Base-by-base conservation (phyloP, 1,140 invertebrate species). In the Batillaria attramentaria region DNA sequence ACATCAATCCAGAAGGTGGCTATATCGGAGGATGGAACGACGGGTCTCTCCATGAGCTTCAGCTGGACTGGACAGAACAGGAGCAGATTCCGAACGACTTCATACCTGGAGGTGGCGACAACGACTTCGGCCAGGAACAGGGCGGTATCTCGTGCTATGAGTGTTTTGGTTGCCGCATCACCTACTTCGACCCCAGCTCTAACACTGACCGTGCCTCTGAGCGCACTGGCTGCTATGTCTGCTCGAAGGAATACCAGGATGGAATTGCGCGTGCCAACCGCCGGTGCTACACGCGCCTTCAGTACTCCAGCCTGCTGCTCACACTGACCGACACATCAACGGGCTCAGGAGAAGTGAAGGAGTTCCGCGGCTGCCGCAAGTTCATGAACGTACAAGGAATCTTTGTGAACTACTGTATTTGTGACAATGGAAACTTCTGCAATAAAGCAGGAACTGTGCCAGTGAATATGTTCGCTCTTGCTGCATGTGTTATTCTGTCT, bases 21-120 rank as follows among this genome's bases (percentile, higher is more conserved):
- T 84, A 84, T 39, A 80, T 82, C 50, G 86, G 86, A 78, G 86
- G 86, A 16, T 87, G 86, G 86, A 87, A 85, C 83, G 86, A 87
- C 77, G 86, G 86, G 31, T 81, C 79, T 24, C 79, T 75, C 35
- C 84, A 81, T 70, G 84, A 86, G 66, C 81, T 87, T 43, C 86
- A 87, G 80, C 78, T 83, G 4, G 83, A 84, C 39, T 87, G 86
- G 86, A 81, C 81, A 31, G 80, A 82, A 13, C 84, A 86, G 77
- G 74, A 80, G 42, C 81, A 80, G 46, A 82, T 87, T 28, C 86
- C 86, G n/a, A 83, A 84, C 33, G 84, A 81, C 37, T 73, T 77
- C 37, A 70, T 78, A 13, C 86, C 84, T 0, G 83, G 81, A 3
- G 82, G 84, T 60, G 77, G 78, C 1, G 82, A 81, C 41, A 69